These are phyloP conservation scores for Sebastes iracundus DNA, from an alignment of 2,797 vertebrate genomes.

Conservation along the genomic window DNA sequence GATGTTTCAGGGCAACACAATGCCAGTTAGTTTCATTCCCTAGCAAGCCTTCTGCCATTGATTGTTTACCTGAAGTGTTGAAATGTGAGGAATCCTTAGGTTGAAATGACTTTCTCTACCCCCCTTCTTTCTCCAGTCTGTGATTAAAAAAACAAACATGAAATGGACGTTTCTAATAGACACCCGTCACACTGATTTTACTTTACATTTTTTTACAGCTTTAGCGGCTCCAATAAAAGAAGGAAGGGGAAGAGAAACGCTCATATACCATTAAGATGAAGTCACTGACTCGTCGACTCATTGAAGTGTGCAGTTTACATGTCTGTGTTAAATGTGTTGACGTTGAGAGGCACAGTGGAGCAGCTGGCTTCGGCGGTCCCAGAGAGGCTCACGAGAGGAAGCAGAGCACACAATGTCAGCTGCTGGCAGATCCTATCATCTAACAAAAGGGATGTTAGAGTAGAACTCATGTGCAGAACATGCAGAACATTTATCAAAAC, in stretches of 20 bases:
- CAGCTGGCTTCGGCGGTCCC: conserved; percentile 71
- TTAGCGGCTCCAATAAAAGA: conserved; percentile 30
- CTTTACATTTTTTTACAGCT: conserved; percentile 11
- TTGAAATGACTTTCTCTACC: conserved; percentile 32
- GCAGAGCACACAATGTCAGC: conserved; percentile 73
- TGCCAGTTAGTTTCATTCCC: conserved; percentile 37
- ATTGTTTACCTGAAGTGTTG: conserved; percentile 56
- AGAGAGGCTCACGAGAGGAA: conserved; percentile 63
- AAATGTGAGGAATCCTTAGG: conserved; percentile 31
- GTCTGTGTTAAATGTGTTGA: conserved; percentile 73
- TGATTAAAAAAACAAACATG: conserved; percentile 16
- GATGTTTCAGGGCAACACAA: conserved; percentile 42
- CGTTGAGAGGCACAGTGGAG: conserved; percentile 65
- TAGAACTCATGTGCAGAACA: conserved; percentile 52
- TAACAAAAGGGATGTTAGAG: conserved; percentile 58
- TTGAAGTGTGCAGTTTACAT: conserved; percentile 74
- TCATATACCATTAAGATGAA: conserved; percentile 44
- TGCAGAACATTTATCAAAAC: conserved; percentile 36
- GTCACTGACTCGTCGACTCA: conserved; percentile 52
- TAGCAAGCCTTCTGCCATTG: conserved; percentile 35
- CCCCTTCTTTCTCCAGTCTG: conserved; percentile 26
- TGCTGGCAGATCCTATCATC: conserved; percentile 59
- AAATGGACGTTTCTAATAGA: conserved; percentile 27
- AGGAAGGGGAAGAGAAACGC: conserved; percentile 31
- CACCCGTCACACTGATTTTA: conserved; percentile 14